Conservation (phyloP, 2,888 invertebrate genomes). For the Andricus quercusramuli region DNA sequence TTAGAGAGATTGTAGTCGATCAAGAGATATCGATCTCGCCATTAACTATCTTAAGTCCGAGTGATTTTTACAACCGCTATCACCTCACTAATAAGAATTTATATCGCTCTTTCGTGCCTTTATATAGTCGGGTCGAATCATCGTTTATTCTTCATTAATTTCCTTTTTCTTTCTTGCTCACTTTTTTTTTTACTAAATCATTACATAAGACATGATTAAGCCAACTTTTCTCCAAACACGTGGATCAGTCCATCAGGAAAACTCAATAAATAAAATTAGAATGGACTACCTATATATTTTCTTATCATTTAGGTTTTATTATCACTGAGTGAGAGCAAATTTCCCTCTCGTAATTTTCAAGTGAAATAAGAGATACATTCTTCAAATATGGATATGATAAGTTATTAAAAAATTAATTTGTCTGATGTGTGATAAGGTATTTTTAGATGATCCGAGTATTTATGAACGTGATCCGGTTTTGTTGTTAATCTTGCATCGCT, state of each 20-base stretch:
- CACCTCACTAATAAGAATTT: conserved; percentile 66
- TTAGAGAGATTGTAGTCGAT: conserved; percentile 2
- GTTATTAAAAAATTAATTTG: no score
- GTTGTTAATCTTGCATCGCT: not conserved
- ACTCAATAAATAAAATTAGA: not conserved
- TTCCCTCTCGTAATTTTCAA: not conserved
- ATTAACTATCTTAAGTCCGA: conserved; percentile 1
- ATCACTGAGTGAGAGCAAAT: not conserved
- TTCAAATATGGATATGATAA: no score
- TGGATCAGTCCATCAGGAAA: not conserved
- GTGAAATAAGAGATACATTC: not conserved
- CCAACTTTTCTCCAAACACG: not conserved
- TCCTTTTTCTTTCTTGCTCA: conserved; percentile 15
- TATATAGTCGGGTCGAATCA: conserved; percentile 57
- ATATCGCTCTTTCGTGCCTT: conserved; percentile 60
- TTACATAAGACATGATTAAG: not conserved
- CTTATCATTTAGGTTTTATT: not conserved
- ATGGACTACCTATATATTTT: not conserved
- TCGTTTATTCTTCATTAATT: conserved; percentile 57
- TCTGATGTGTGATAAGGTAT: not conserved
- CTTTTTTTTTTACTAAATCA: conserved; percentile 40
- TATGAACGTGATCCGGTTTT: not conserved
- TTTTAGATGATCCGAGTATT: not conserved
- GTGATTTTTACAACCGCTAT: conserved; percentile 47
- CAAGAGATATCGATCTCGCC: conserved; percentile 30